Conservation (phyloP, 2,888 invertebrate genomes). For the Platycheirus albimanus region DNA sequence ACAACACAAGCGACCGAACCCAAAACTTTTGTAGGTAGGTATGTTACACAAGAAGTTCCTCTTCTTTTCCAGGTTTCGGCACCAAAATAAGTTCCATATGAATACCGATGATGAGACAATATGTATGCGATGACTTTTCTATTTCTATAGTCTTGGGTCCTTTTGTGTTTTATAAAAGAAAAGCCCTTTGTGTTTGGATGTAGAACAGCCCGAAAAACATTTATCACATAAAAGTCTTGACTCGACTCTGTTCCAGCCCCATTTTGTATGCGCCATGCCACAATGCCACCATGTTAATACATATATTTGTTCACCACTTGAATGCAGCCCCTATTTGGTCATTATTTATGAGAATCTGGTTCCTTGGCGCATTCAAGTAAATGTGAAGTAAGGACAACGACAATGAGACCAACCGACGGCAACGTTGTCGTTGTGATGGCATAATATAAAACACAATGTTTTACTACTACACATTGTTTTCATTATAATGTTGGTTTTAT, state of each 20-base stretch:
- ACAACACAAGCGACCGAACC: slow-evolving; percentile 18
- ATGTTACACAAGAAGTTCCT: slow-evolving; percentile 15
- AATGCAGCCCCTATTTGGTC: slow-evolving; percentile 66
- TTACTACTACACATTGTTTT: slow-evolving; percentile 23
- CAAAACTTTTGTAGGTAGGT: slow-evolving; percentile 35
- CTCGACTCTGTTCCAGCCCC: slow-evolving; percentile 7
- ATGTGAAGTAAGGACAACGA: slow-evolving; percentile 48
- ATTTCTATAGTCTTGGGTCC: slow-evolving; percentile 55
- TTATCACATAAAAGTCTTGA: slow-evolving; percentile 34
- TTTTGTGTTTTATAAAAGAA: slow-evolving; percentile 44
- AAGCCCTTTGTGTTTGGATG: slow-evolving; percentile 19
- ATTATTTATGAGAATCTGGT: slow-evolving; percentile 70
- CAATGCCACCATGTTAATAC: slow-evolving; percentile 15
- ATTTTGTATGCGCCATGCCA: slow-evolving; percentile 24
- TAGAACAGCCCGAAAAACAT: slow-evolving; percentile 51
- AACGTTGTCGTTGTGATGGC: neutral
- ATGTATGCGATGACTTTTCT: slow-evolving; percentile 69
- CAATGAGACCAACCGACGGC: slow-evolving; percentile 10
- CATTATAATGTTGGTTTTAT: slow-evolving; percentile 37
- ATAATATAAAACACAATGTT: slow-evolving; percentile 37
- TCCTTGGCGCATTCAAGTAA: slow-evolving; percentile 71
- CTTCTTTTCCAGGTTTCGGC: neutral
- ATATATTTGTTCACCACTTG: slow-evolving; percentile 22
- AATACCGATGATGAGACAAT: slow-evolving; percentile 63
- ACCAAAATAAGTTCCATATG: slow-evolving; percentile 59